A percentile compares a stretch with the other conserved stretches of the same genome.
These are phyloP conservation scores for Pyrgus malvae DNA, from an alignment of 2,888 invertebrate species.

Conservation along the genomic window DNA sequence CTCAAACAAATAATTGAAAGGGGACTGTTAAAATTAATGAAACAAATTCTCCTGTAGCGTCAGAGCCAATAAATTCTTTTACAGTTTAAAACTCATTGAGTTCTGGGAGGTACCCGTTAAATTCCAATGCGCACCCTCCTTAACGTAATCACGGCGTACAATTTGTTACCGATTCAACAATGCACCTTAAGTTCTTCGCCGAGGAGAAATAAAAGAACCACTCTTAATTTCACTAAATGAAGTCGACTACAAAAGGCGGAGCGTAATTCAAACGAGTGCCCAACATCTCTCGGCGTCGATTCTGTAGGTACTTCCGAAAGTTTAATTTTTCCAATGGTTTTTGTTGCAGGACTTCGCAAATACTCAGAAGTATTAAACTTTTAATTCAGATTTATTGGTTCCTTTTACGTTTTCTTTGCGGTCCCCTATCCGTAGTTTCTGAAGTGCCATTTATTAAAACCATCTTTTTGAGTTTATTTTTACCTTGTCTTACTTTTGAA, in stretches of 20 bases:
- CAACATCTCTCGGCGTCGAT: slow-evolving; percentile 69
- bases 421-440: slow-evolving; percentile 12
- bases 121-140: slow-evolving; percentile 62
- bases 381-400: slow-evolving; percentile 41
- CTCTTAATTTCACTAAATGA: slow-evolving; percentile 78
- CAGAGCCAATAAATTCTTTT: slow-evolving; percentile 35
- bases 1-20: not conserved
- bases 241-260: slow-evolving; percentile 78
- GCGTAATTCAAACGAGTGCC: slow-evolving; percentile 75
- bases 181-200: slow-evolving; percentile 75
- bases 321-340: slow-evolving; percentile 60
- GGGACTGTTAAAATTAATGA: not conserved
- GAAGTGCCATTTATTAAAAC: slow-evolving; percentile 15
- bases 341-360: slow-evolving; percentile 58
- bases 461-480: not conserved
- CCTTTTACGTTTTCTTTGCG: slow-evolving; percentile 23
- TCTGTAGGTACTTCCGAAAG: slow-evolving; percentile 69
- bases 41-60: not conserved
- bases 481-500: no score
- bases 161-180: slow-evolving; percentile 80
- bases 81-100: slow-evolving; percentile 48
- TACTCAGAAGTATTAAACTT: slow-evolving; percentile 49
- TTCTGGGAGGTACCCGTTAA: slow-evolving; percentile 53
- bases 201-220: slow-evolving; percentile 69
- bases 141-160: slow-evolving; percentile 74